phyloP scores from a whole-genome alignment of 2,797 vertebrate species.

The Poecile montanus region DNA sequence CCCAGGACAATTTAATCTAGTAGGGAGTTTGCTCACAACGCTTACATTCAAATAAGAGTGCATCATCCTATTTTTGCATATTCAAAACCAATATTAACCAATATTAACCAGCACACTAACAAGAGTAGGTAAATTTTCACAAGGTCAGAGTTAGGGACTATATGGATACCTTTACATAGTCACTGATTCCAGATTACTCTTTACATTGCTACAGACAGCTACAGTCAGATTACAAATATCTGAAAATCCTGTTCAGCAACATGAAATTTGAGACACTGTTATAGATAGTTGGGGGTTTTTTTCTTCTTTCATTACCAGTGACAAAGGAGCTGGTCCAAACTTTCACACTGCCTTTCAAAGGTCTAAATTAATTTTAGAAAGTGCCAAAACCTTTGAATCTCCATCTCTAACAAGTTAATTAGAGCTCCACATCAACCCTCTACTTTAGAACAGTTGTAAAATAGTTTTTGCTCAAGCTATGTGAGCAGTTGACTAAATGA shows the following conservation, averaged over 20 bases:
- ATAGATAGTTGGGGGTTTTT: fast-evolving
- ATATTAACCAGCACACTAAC: not conserved
- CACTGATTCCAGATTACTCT: not conserved
- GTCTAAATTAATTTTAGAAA: not conserved
- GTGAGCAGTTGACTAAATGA: not conserved
- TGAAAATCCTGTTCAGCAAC: not conserved
- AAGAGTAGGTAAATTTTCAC: not conserved
- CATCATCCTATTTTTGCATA: not conserved
- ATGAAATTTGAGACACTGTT: not conserved
- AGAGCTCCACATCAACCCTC: not conserved
- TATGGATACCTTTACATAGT: not conserved
- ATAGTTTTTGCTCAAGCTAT: not conserved
- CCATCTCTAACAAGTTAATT: not conserved
- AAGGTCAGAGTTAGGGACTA: not conserved
- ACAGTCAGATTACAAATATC: not conserved
- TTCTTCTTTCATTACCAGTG: not conserved
- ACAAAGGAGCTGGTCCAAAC: not conserved
- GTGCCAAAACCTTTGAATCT: not conserved
- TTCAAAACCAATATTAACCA: not conserved
- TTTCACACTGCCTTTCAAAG: not conserved
- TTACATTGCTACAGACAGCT: not conserved
- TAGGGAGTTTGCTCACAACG: not conserved
- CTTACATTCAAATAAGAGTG: not conserved
- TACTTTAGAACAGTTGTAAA: not conserved
- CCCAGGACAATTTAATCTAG: not conserved